Evolutionary conservation across 2,113 vertebrate genomes (phyloP).

Genomic region (Gasterosteus nipponicus): DNA sequence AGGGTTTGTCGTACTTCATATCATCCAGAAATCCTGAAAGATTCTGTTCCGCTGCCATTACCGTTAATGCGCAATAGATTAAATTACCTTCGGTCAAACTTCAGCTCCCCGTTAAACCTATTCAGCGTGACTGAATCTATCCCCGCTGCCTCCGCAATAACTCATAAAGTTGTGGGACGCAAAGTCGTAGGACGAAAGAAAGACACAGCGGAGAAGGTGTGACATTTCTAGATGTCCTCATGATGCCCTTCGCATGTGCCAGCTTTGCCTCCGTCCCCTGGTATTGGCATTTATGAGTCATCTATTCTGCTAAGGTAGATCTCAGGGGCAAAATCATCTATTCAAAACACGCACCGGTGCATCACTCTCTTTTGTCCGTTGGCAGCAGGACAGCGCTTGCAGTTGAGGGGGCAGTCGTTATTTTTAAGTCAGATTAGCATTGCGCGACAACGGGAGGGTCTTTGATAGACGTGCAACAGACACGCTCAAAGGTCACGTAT

Average conservation of each 20-base stretch:
- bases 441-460: slow-evolving; percentile 27
- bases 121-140: slow-evolving; percentile 34
- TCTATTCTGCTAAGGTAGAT: slow-evolving; percentile 69
- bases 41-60: slow-evolving; percentile 30
- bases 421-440: slow-evolving; percentile 69
- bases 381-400: slow-evolving; percentile 55
- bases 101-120: slow-evolving; percentile 51
- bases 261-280: slow-evolving; percentile 55
- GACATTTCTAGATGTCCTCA: slow-evolving; percentile 80
- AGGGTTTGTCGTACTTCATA: slow-evolving; percentile 50
- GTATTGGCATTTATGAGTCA: slow-evolving; percentile 79
- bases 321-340: slow-evolving; percentile 66
- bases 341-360: slow-evolving; percentile 69
- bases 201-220: slow-evolving; percentile 56
- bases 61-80: slow-evolving; percentile 44
- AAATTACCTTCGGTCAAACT: slow-evolving; percentile 60
- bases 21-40: slow-evolving; percentile 42
- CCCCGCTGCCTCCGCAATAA: slow-evolving; percentile 47
- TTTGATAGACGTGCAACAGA: slow-evolving; percentile 47
- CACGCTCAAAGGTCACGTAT: slow-evolving; percentile 36
- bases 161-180: slow-evolving; percentile 58
- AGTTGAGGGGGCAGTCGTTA: slow-evolving; percentile 43
- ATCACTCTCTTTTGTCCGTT: slow-evolving; percentile 60
- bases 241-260: slow-evolving; percentile 68
- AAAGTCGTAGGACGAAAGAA: slow-evolving; percentile 43